A percentile compares a stretch with the other conserved stretches of the same genome.
Conservation (phyloP, 2,797 vertebrate species). For the Pterois miles region DNA sequence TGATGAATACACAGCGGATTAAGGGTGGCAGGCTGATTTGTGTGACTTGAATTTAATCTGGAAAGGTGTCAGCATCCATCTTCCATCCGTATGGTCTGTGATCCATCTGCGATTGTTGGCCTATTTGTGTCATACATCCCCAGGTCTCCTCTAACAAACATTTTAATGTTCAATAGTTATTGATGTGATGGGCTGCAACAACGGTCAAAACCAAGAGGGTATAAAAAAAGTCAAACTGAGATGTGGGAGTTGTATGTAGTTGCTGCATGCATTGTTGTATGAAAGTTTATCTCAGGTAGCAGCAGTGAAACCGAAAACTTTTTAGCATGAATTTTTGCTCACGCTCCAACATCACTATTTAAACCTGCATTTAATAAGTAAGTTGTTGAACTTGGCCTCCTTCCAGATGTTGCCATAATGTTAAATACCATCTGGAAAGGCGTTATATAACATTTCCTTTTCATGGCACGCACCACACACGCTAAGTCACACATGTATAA, state of each 20-base stretch:
- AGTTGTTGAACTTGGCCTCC: not conserved
- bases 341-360: not conserved
- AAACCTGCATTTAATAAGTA: not conserved
- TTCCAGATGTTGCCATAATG: not conserved
- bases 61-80: slow-evolving; percentile 36
- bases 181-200: slow-evolving; percentile 3
- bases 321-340: not conserved
- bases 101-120: slow-evolving; percentile 27
- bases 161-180: not conserved
- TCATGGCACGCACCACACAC: not conserved
- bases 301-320: not conserved
- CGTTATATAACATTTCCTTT: not conserved
- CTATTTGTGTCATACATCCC: slow-evolving; percentile 29
- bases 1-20: slow-evolving; percentile 52
- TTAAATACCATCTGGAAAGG: slow-evolving; percentile 1
- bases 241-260: not conserved
- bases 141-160: not conserved
- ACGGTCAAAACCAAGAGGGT: slow-evolving; percentile 8
- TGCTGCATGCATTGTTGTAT: not conserved
- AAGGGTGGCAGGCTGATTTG: slow-evolving; percentile 11
- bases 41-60: slow-evolving; percentile 29
- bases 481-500: not conserved
- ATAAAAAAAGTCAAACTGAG: not conserved
- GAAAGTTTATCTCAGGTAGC: not conserved
- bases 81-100: slow-evolving; percentile 17